phyloP scores from a whole-genome alignment of 2,797 vertebrate species.

The Neopelma chrysocephalum region DNA sequence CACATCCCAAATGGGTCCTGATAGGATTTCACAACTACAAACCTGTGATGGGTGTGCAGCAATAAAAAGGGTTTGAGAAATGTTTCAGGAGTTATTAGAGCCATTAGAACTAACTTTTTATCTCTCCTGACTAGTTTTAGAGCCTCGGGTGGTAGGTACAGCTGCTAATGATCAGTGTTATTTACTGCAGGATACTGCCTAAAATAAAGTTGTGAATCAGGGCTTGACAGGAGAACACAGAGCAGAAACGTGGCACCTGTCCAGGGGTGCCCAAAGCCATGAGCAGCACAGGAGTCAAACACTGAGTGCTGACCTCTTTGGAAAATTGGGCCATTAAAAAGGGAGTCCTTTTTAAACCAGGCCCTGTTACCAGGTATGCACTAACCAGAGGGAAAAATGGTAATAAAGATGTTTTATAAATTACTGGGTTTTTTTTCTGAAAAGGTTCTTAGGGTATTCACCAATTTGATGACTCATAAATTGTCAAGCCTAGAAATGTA shows the following conservation, averaged over 20 bases:
- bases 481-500: background rate
- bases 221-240: background rate
- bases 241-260: background rate
- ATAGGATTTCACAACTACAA: background rate
- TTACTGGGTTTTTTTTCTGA: background rate
- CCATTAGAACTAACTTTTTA: background rate
- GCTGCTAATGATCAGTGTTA: background rate
- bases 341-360: background rate
- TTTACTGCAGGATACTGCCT: background rate
- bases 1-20: background rate
- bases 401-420: background rate
- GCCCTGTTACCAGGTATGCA: background rate
- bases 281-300: background rate
- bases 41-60: background rate
- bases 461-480: background rate
- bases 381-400: background rate
- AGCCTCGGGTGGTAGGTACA: background rate
- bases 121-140: background rate
- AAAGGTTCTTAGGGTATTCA: background rate
- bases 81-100: background rate
- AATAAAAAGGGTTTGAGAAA: background rate
- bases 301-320: background rate
- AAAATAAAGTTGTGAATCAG: slow-evolving; percentile 30
- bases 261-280: background rate
- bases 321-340: background rate